A percentile compares a stretch with the other conserved stretches of the same genome.
Evolutionary conservation across 2,888 invertebrate genomes (phyloP).

Genomic region (Drosophila hamatofila): DNA sequence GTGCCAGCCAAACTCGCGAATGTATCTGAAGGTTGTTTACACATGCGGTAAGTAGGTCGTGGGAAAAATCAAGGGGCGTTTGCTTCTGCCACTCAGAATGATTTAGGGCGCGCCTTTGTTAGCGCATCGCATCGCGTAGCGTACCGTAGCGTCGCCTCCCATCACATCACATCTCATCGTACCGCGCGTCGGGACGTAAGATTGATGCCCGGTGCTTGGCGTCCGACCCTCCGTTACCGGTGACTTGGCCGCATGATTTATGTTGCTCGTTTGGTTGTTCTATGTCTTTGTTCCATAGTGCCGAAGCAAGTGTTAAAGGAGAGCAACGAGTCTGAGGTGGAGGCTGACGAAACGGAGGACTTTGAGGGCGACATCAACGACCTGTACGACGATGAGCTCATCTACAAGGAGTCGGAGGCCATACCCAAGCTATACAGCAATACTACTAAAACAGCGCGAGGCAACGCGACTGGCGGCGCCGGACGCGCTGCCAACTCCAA

Average conservation of each 20-base stretch:
- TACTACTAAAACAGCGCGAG: constrained; percentile 69
- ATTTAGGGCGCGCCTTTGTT: constrained; percentile 62
- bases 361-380: constrained; percentile 86
- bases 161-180: constrained; percentile 28
- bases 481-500: constrained; percentile 36
- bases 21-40: constrained; percentile 95
- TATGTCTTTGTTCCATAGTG: constrained; percentile 86
- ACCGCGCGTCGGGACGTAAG: constrained; percentile 33
- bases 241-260: constrained; percentile 58
- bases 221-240: constrained; percentile 30
- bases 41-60: constrained; percentile 91
- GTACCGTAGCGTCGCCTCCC: background rate
- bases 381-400: constrained; percentile 87
- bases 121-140: constrained; percentile 35
- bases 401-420: constrained; percentile 87
- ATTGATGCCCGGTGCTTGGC: constrained; percentile 45
- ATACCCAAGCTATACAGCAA: constrained; percentile 86
- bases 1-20: constrained; percentile 92
- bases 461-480: constrained; percentile 56
- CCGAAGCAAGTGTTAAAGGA: constrained; percentile 93
- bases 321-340: constrained; percentile 91
- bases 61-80: constrained; percentile 39
- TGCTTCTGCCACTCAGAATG: constrained; percentile 51
- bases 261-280: constrained; percentile 47
- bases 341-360: constrained; percentile 90